Percentiles rank a stretch among this genome's conserved stretches.
phyloP scores from a whole-genome alignment of 2,797 vertebrate species.

The Ceryle rudis region DNA sequence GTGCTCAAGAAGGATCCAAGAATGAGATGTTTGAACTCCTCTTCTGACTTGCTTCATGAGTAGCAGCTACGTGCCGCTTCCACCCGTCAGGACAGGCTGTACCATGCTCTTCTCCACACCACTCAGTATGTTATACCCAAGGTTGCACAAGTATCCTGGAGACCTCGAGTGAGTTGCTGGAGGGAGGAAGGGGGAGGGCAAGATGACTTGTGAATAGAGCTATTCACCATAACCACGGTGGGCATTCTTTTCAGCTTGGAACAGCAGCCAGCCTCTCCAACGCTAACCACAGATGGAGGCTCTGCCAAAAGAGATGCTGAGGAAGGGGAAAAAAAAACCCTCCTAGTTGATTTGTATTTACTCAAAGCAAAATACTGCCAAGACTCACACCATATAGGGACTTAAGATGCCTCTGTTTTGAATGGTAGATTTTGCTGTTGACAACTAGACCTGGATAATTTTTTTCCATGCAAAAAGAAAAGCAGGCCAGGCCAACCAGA shows the following conservation, averaged over 20 bases:
- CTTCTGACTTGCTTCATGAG: neutral
- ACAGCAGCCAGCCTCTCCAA: neutral
- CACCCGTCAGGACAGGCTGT: neutral
- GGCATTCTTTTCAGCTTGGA: slow-evolving; percentile 44
- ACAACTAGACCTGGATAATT: neutral
- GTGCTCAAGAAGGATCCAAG: neutral
- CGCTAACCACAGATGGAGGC: slow-evolving; percentile 24
- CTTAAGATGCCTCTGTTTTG: neutral
- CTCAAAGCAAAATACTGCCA: slow-evolving; percentile 6
- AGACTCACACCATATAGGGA: neutral
- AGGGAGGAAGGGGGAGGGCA: neutral
- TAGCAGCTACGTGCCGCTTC: neutral
- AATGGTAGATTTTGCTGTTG: neutral
- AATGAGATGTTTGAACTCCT: neutral
- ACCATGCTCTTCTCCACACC: neutral
- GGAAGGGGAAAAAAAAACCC: slow-evolving; percentile 42
- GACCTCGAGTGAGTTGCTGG: slow-evolving; percentile 7
- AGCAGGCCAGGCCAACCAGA: neutral
- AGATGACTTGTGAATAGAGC: slow-evolving; percentile 71
- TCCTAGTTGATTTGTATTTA: slow-evolving; percentile 50
- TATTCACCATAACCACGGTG: slow-evolving; percentile 70
- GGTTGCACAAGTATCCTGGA: slow-evolving; percentile 1
- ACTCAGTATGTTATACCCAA: neutral
- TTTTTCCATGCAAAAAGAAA: neutral
- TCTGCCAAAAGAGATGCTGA: slow-evolving; percentile 61